Percentiles rank a stretch among this genome's conserved stretches.
Evolutionary conservation across 2,113 vertebrate species (phyloP).

Genomic region (Catagonus wagneri): DNA sequence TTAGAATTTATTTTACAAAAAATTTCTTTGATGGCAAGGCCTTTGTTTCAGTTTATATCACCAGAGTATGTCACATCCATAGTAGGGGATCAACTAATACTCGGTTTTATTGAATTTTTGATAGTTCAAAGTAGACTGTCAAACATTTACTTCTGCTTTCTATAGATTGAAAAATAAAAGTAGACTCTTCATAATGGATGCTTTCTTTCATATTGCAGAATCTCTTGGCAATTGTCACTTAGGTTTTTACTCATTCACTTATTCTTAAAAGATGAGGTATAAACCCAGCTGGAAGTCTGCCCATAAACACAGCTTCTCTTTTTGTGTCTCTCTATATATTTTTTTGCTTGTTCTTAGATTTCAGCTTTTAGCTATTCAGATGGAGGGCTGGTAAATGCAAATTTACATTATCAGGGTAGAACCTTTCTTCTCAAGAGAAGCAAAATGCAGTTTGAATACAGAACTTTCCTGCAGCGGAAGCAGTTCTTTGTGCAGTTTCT

Average conservation of each 20-base stretch:
- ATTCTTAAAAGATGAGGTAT: neutral
- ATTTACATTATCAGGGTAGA: neutral
- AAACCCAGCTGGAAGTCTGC: neutral
- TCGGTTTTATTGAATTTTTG: neutral
- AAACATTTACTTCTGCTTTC: slow-evolving; percentile 44
- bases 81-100: neutral
- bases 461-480: neutral
- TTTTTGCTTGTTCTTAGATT: neutral
- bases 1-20: neutral
- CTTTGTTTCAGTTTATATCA: neutral
- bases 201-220: neutral
- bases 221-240: neutral
- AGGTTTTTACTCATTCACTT: slow-evolving; percentile 22
- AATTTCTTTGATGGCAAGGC: neutral
- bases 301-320: neutral
- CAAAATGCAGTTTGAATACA: neutral
- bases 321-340: neutral
- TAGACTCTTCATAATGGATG: neutral
- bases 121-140: neutral
- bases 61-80: neutral
- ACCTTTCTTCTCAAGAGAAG: neutral
- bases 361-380: neutral
- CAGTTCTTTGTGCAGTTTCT: neutral
- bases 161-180: neutral
- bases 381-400: neutral